Evolutionary conservation across 2,113 vertebrate species (phyloP), one percentile per base, ranked within the genome.

Genomic region (Motacilla tschutschensis): DNA sequence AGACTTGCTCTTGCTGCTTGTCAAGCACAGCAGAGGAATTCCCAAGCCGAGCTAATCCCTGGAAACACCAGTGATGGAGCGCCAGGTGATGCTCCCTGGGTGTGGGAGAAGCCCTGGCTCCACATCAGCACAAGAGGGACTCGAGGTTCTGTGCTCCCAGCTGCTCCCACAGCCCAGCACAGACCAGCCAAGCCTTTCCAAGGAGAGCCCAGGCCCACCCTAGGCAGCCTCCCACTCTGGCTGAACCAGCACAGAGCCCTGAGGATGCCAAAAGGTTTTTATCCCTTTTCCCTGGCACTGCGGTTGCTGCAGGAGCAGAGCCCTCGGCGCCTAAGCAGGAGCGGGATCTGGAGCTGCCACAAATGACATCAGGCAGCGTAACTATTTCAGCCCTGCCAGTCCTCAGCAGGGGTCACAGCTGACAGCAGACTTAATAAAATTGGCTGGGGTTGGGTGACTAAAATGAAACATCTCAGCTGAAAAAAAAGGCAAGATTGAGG

Each of bases 381-480:
- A 95, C 90, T 93, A 67, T 93, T 91, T 88, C 90, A 94, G 93
- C 83, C 87, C 90, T 93, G 93, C 82, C 91, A 91, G 88, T 76
- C 86, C 92, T 90, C 88, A 70, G 88, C 86, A 83, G 91, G 90
- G 94, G 90, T 93, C 94, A 95, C 76, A 78, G 94, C 90, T 92
- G 94, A 93, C 95, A 95, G 93, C 90, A 95, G 93, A 51, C 85
- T 95, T 58, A 65, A 67, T 75, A 65, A 84, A 93, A 87, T 31
- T 44, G 91, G 58, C 83, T 93, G 84, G 81, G 79, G 70, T 88
- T 88, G 60, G 59, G 83, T 85, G 89, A 89, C 91, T 90, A 85
- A 94, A 92, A 94, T 87, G 91, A 93, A 94, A 94, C 74, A 83
- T 76, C 41, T 36, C 17, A 69, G 64, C 57, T 77, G 81, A 93